These are phyloP conservation scores for Zaprionus tsacasi DNA, from an alignment of 1,140 invertebrate genomes.

Conservation along the genomic window DNA sequence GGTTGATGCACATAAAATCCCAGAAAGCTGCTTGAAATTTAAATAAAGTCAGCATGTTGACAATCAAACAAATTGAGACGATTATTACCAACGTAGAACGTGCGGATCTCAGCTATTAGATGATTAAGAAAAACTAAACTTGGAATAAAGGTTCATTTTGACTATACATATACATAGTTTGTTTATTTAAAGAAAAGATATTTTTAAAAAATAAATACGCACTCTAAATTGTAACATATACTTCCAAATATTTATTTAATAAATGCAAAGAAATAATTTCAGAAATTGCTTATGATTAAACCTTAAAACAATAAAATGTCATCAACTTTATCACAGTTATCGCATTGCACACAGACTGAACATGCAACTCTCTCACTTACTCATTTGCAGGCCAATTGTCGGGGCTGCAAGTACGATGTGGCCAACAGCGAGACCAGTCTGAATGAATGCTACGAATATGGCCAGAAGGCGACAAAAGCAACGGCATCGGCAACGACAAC, in stretches of 20 bases:
- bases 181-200: no score
- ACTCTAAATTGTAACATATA: no score
- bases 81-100: no score
- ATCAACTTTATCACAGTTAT: not conserved
- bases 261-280: not conserved
- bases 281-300: not conserved
- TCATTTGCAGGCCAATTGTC: slow-evolving; percentile 63
- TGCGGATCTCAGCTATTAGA: not conserved
- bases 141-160: not conserved
- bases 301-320: slow-evolving; percentile 2
- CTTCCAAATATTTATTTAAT: not conserved
- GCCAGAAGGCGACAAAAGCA: slow-evolving; percentile 31
- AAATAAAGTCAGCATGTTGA: not conserved
- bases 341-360: not conserved
- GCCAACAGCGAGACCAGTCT: slow-evolving; percentile 70
- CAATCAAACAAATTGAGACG: not conserved
- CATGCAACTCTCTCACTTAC: slow-evolving; percentile 5
- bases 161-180: not conserved
- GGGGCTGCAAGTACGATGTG: slow-evolving; percentile 77
- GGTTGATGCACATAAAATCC: not conserved
- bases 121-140: not conserved
- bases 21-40: not conserved
- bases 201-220: no score
- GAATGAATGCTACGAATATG: slow-evolving; percentile 71
- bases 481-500: not conserved